Evolutionary conservation across 2,888 invertebrate species (phyloP), one percentile per base, ranked within the genome.

Genomic region (Caenorhabditis sp.): DNA sequence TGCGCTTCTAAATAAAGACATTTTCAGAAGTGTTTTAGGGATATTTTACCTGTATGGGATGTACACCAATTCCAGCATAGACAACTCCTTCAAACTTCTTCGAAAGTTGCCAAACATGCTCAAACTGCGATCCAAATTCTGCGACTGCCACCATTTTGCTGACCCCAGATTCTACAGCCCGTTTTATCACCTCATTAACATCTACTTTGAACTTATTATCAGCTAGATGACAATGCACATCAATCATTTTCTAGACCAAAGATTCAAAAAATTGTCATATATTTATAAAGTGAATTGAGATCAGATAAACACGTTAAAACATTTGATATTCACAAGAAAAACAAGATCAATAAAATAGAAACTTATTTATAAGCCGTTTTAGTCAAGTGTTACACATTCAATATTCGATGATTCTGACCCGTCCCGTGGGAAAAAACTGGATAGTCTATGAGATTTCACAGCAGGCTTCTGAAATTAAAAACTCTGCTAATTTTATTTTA

Each of bases 31-130:
- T n/a, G n/a, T n/a, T n/a, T n/a, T n/a, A n/a, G n/a, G n/a, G n/a
- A n/a, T n/a, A n/a, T n/a, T n/a, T n/a, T n/a, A 84, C 88, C 81
- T 88, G 88, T 43, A 87, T 87, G 5, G 88, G 88, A 77, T 88
- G 88, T 17, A 88, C 80, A 10, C 88, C 88, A 10, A 88, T 61
- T 38, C 87, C 86, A 0, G 87, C 84, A n/a, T 75, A 65, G 20
- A 84, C 70, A 36, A 81, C 83, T 4, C 70, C 76, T 1, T 78
- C 81, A 77, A 79, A 83, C 43, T 66, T 63, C 7, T 70, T 59
- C 17, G 67, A 54, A 23, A 88, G 61, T 8, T 77, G 66, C n/a
- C 88, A 57, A 21, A 84, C 70, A 20, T 67, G 71, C 7, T 82
- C 71, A 54, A 84, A 86, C 64, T 88, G 85, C 12, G 69, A 67